A percentile compares a stretch with the other conserved stretches of the same genome.
These are phyloP conservation scores for Medauroidea extradentata DNA, from an alignment of 1,140 invertebrate species.

Conservation along the genomic window DNA sequence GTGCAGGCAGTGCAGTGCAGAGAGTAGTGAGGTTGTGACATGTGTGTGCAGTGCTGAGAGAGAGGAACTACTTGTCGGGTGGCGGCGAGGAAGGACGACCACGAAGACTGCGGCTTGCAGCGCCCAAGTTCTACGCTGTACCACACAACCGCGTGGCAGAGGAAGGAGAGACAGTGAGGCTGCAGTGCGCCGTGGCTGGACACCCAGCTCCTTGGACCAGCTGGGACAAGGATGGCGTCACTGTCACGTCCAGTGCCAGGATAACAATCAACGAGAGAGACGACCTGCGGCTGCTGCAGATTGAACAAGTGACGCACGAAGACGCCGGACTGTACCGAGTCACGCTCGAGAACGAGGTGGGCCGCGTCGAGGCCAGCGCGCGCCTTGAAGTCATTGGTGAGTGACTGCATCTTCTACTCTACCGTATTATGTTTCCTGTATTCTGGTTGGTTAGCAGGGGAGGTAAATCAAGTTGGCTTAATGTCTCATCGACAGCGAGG, in stretches of 20 bases:
- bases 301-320: constrained; percentile 66
- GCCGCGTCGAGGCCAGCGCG: constrained; percentile 72
- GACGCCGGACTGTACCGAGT: constrained; percentile 80
- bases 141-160: constrained; percentile 80
- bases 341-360: constrained; percentile 75
- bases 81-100: background rate
- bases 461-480: too few relatives aligned
- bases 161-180: constrained; percentile 73
- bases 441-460: too few relatives aligned
- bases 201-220: constrained; percentile 69
- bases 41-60: too few relatives aligned
- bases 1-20: too few relatives aligned
- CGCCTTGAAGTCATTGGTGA: constrained; percentile 71
- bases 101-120: constrained; percentile 38
- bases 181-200: constrained; percentile 71
- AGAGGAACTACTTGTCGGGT: too few relatives aligned
- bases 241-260: constrained; percentile 56
- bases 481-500: too few relatives aligned
- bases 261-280: constrained; percentile 69
- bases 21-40: too few relatives aligned
- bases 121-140: constrained; percentile 82
- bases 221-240: constrained; percentile 74
- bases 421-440: too few relatives aligned
- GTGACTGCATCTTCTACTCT: too few relatives aligned
- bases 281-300: constrained; percentile 70